phyloP scores from a whole-genome alignment of 2,113 vertebrate species.

The Grallaria varia region DNA sequence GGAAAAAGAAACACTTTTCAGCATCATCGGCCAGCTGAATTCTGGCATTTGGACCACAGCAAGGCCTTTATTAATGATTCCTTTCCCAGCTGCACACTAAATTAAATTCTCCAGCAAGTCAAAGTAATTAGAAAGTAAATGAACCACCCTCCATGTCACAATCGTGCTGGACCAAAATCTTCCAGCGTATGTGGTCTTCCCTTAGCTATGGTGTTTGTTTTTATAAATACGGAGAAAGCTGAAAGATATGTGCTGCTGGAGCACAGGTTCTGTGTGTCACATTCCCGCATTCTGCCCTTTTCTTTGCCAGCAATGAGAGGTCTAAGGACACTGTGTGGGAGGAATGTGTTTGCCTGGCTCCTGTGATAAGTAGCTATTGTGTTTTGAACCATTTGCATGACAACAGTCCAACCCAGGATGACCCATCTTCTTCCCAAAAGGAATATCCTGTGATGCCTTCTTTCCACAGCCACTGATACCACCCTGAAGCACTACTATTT shows the following conservation, averaged over 20 bases:
- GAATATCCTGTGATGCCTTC: conserved; percentile 53
- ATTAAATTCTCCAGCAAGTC: background rate
- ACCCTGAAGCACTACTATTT: conserved; percentile 14
- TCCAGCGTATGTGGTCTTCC: background rate
- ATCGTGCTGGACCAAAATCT: background rate
- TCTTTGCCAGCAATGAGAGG: background rate
- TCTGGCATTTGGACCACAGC: background rate
- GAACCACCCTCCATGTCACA: background rate
- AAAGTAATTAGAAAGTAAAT: background rate
- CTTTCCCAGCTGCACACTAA: background rate
- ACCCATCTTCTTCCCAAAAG: conserved; percentile 50
- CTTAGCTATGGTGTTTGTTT: background rate
- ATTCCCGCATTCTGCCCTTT: background rate
- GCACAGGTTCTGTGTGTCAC: background rate
- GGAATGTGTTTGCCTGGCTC: conserved; percentile 3
- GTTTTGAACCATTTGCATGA: conserved; percentile 61
- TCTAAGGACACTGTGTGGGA: background rate
- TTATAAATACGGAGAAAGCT: background rate
- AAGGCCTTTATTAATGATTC: background rate
- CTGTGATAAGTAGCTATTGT: conserved; percentile 45
- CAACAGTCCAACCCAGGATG: conserved; percentile 31
- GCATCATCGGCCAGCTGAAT: background rate
- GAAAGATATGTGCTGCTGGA: background rate
- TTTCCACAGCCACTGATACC: conserved; percentile 32
- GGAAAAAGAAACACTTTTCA: background rate